Evolutionary conservation across 1,140 invertebrate species (phyloP), one percentile per base, ranked within the genome.

Genomic region (Catajapyx aquilonaris): DNA sequence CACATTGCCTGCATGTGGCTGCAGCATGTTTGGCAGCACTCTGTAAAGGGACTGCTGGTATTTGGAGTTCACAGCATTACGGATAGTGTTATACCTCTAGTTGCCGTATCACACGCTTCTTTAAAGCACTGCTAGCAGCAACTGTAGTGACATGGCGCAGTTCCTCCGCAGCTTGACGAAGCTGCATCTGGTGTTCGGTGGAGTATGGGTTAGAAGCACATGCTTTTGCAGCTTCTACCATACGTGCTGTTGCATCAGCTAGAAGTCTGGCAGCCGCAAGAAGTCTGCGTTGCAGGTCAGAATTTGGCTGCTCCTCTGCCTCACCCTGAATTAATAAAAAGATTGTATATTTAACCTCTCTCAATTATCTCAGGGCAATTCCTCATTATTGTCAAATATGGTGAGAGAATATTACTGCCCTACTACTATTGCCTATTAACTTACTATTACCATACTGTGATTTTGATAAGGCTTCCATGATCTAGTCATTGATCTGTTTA

Each of bases 151-250:
- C 90, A 48, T 76, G 76, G 36, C 86, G 62, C 1, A 97, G 57
- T 46, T 94, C 81, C 52, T 96, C 87, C 0, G 91, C 94, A 1
- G 91, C 91, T 35, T 67, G 66, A 19, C 77, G 68, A 1, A 98
- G 53, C 4, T 74, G 73, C 44, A 83, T 73, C 54, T 96, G 91
- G 48, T 78, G 77, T 31, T 69, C 64, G 1, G 73, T 67, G 46
- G 94, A 87, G 52, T 76, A 70, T 0, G 86, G 88, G 53, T 73
- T 75, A 20, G 71, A 73, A 10, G 86, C 83, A 59, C 86, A 91
- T 4, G 81, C 71, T 41, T 95, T 73, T 0, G 94, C 93, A 2
- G 93, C 91, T 56, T 97, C 91, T 2, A 95, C 88, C 74, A 96
- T 81, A 43, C 78, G 71, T 0, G 87, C 80, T 0, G 94, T 98